phyloP scores from a whole-genome alignment of 92 coral and sea anemone species.

The Epizoanthus ramosus region DNA sequence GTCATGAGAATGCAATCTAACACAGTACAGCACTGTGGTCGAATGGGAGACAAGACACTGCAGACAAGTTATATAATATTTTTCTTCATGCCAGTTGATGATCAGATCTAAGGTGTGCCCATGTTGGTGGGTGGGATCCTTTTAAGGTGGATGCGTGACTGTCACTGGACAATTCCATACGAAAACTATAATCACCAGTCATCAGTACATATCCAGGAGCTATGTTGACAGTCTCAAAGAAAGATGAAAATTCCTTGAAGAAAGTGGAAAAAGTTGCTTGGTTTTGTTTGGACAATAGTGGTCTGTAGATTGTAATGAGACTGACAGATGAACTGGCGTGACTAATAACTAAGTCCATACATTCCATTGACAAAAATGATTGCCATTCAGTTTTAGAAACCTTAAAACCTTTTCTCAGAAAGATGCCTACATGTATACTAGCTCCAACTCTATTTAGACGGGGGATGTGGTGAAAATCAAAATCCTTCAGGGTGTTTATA shows the following conservation, averaged over 20 bases:
- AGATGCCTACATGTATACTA: slow-evolving; percentile 3
- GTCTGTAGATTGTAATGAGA: slow-evolving; percentile 47
- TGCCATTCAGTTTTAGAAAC: background rate
- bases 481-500: slow-evolving; percentile 7
- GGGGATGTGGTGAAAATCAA: slow-evolving; percentile 2
- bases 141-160: too few relatives aligned
- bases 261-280: slow-evolving; percentile 36
- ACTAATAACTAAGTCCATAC: slow-evolving; percentile 16
- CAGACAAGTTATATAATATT: background rate
- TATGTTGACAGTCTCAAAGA: slow-evolving; percentile 36
- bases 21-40: background rate
- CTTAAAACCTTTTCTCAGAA: background rate
- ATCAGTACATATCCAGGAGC: slow-evolving; percentile 42
- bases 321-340: slow-evolving; percentile 21
- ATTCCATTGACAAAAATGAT: slow-evolving; percentile 13
- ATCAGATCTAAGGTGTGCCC: too few relatives aligned
- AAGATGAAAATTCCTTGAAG: slow-evolving; percentile 47
- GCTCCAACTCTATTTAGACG: background rate
- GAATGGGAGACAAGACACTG: background rate
- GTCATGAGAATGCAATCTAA: background rate
- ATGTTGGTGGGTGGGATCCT: too few relatives aligned
- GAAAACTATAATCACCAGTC: slow-evolving; percentile 40
- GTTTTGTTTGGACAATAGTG: slow-evolving; percentile 43
- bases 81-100: too few relatives aligned
- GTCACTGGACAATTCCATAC: too few relatives aligned